Conservation (phyloP, 1,140 invertebrate species). For the Leptinotarsa undecemlineata region DNA sequence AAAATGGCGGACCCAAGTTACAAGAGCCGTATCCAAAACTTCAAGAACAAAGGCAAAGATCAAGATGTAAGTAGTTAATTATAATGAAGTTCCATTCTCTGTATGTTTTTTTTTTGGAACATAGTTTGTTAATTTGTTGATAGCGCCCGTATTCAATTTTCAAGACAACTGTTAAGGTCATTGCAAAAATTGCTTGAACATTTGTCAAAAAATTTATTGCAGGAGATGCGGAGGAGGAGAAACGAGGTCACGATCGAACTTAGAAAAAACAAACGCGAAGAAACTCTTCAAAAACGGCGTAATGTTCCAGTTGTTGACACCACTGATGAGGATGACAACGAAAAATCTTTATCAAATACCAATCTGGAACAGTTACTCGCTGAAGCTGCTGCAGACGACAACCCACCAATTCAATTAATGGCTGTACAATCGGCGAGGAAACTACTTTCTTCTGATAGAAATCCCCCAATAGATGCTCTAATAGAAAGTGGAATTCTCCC, state of each 20-base stretch:
- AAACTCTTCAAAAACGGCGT: conserved; percentile 91
- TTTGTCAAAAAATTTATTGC: conserved; percentile 22
- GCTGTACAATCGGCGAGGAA: conserved; percentile 90
- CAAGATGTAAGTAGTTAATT: conserved; percentile 80
- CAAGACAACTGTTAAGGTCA: not conserved
- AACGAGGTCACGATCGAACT: conserved; percentile 95
- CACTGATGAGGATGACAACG: conserved; percentile 79
- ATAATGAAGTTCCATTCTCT: not conserved
- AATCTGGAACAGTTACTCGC: conserved; percentile 73
- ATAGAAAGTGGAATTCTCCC: conserved; percentile 93
- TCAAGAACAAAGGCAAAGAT: conserved; percentile 97
- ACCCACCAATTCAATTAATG: conserved; percentile 73
- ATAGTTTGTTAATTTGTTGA: not conserved
- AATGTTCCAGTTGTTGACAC: conserved; percentile 87
- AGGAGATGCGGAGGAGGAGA: conserved; percentile 94
- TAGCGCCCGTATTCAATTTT: not conserved
- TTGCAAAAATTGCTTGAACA: not conserved
- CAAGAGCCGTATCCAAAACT: conserved; percentile 85
- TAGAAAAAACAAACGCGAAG: conserved; percentile 95
- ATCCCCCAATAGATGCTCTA: conserved; percentile 97
- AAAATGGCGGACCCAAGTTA: conserved; percentile 78
- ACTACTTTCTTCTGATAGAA: conserved; percentile 93
- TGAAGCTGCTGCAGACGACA: conserved; percentile 70
- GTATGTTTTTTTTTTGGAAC: not conserved
- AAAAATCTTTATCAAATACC: conserved; percentile 67